Percentiles rank a stretch among this genome's conserved stretches.
phyloP scores from a whole-genome alignment of 2,797 vertebrate genomes.

The Ptychobarbus kaznakovi region DNA sequence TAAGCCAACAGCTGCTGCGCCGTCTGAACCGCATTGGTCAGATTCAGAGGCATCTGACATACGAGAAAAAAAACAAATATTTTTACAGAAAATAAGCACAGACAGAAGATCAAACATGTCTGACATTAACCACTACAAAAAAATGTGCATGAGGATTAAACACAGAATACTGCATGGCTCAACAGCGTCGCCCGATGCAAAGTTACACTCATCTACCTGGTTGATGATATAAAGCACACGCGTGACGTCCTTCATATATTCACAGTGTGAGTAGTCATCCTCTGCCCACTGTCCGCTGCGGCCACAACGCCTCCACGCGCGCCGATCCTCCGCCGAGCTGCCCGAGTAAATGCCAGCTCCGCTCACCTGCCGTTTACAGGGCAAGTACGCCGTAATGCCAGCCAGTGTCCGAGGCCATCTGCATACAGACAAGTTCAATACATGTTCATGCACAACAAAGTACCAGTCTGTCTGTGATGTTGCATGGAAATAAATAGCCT shows the following conservation, averaged over 20 bases:
- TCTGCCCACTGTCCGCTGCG: slow-evolving; percentile 90
- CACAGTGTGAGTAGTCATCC: slow-evolving; percentile 92
- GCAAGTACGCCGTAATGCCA: slow-evolving; percentile 89
- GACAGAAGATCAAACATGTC: neutral
- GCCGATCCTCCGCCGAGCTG: slow-evolving; percentile 82
- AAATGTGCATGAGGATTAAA: neutral
- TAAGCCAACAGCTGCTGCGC: slow-evolving; percentile 90
- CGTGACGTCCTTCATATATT: slow-evolving; percentile 95
- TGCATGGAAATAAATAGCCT: neutral
- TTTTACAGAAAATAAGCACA: neutral
- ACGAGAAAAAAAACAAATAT: neutral
- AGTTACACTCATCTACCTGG: slow-evolving; percentile 44
- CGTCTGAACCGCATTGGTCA: slow-evolving; percentile 90
- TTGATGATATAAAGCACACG: slow-evolving; percentile 80
- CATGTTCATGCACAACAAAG: neutral
- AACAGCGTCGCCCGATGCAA: neutral
- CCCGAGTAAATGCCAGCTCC: slow-evolving; percentile 88
- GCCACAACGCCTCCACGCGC: slow-evolving; percentile 90
- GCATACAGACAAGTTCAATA: neutral
- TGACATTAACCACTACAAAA: neutral
- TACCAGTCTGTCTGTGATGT: no score
- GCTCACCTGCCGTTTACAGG: slow-evolving; percentile 85
- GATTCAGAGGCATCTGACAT: slow-evolving; percentile 92
- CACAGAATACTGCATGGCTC: no score
- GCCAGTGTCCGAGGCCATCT: slow-evolving; percentile 97